Evolutionary conservation across 1,140 invertebrate genomes (phyloP).

Genomic region (Dendroctonus valens): DNA sequence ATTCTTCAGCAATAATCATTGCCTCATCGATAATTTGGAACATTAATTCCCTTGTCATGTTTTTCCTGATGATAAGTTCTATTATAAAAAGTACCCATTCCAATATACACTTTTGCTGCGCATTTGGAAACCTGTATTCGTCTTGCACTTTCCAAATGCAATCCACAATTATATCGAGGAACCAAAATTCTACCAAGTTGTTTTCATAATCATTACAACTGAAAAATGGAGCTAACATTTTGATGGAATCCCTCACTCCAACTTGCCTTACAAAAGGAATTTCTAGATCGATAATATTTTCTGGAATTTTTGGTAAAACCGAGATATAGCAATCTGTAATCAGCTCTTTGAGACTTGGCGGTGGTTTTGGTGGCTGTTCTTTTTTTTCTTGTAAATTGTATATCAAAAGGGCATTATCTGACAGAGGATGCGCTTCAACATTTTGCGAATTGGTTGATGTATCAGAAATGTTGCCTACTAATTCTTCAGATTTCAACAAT

Average conservation of each 20-base stretch:
- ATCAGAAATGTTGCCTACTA: too few species aligned
- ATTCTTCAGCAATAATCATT: constrained; percentile 31
- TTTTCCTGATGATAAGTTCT: constrained; percentile 40
- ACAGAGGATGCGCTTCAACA: background rate
- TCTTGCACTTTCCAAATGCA: constrained; percentile 47
- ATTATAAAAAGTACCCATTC: constrained; percentile 45
- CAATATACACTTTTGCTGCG: constrained; percentile 42
- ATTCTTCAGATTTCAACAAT: too few species aligned
- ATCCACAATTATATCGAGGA: constrained; percentile 46
- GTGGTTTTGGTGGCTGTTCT: constrained; percentile 18
- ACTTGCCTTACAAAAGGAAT: constrained; percentile 41
- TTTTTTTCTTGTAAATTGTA: constrained; percentile 2
- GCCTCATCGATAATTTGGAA: constrained; percentile 36
- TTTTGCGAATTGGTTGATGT: too few species aligned
- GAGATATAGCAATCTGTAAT: constrained; percentile 23
- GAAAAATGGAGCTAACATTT: constrained; percentile 40
- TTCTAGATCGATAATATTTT: constrained; percentile 26
- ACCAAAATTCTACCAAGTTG: constrained; percentile 47
- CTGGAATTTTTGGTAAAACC: constrained; percentile 20
- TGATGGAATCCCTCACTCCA: constrained; percentile 42
- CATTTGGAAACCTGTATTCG: constrained; percentile 40
- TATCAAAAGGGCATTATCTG: constrained; percentile 9
- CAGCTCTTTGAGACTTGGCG: constrained; percentile 18
- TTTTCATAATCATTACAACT: constrained; percentile 41
- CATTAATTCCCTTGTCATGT: constrained; percentile 30